Evolutionary conservation across 53 echinoderm and acorn worm species (phyloP), one percentile per base, ranked within the genome.

Genomic region (Holothuria scabra): DNA sequence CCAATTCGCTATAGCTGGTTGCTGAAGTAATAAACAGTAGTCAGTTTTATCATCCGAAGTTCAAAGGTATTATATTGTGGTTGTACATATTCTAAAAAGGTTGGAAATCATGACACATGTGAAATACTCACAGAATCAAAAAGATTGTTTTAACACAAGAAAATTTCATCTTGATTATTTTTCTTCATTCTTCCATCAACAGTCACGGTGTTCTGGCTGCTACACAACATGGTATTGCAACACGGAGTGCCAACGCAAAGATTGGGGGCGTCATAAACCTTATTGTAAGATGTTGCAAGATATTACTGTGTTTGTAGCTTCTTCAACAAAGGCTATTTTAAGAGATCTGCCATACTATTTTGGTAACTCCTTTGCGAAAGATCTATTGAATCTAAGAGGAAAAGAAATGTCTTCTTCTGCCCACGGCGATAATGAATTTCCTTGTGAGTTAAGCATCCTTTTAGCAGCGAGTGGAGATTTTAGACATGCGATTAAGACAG

Each of bases 321-420:
- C 13, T 8, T 16, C 1, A 12, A 28, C 33, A 21, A 25, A 32
- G 48, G 37, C 6, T 12, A 1, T 8, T 8, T 20, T 67, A n/a
- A 11, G 33, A 16, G 67, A 33, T 30, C 37, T 34, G 21, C 67
- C 67, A 12, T 67, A 34, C 37, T 67, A 67, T 32, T 67, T 28
- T 30, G 67, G 67, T 30, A 67, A 67, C 34, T 67, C 67, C 14
- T 67, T 67, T 32, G 67, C 67, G 19, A 67, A 67, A 33, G 67
- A 67, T 67, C 38, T 67, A 20, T 67, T 67, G 19, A 67, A 32
- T 67, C 11, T 67, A 11, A 21, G 21, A 21, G 67, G 33, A 7
- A 67, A 67, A 35, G 67, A 67, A 28, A 67, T 67, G 35, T 18
- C 7, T 0, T 33, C 32, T 11, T 21, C 38, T 19, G 18, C 19